A percentile compares a stretch with the other conserved stretches of the same genome.
Conservation (phyloP, 2,888 invertebrate species). For the Dasypogon diadema region DNA sequence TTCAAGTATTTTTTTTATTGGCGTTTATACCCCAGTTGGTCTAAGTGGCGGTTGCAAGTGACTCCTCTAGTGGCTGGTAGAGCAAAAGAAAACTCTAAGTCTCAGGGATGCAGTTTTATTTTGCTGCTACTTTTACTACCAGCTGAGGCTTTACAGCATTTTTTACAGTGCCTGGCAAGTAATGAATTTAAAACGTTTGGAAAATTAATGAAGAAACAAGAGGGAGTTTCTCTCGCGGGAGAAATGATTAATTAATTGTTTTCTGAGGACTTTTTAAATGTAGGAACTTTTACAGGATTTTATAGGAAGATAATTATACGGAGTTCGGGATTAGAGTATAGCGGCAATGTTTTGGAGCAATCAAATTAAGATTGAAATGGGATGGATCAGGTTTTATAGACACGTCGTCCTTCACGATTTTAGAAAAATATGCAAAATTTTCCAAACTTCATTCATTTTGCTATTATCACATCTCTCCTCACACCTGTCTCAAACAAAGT, state of each 20-base stretch:
- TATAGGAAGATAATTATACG: too few species aligned
- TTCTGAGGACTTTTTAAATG: neutral
- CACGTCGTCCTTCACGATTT: too few species aligned
- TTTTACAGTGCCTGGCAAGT: neutral
- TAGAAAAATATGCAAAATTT: too few species aligned
- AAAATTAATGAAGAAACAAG: conserved; percentile 23
- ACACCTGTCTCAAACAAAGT: too few species aligned
- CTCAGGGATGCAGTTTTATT: conserved; percentile 11
- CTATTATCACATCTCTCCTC: too few species aligned
- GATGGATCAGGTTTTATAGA: too few species aligned
- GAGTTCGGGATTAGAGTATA: too few species aligned
- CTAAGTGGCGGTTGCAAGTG: conserved; percentile 19
- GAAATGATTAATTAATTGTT: neutral
- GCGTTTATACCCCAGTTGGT: neutral
- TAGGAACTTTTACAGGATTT: too few species aligned
- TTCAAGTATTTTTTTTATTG: conserved; percentile 20
- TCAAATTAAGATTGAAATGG: too few species aligned
- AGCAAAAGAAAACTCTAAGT: neutral
- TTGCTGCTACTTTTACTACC: conserved; percentile 6
- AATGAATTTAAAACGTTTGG: conserved; percentile 28
- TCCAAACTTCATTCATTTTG: too few species aligned
- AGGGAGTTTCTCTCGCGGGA: conserved; percentile 5
- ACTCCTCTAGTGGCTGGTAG: neutral
- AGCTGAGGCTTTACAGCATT: conserved; percentile 7
- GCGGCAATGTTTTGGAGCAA: too few species aligned